phyloP scores from a whole-genome alignment of 2,888 invertebrate species.

The Pseudoips prasinana region DNA sequence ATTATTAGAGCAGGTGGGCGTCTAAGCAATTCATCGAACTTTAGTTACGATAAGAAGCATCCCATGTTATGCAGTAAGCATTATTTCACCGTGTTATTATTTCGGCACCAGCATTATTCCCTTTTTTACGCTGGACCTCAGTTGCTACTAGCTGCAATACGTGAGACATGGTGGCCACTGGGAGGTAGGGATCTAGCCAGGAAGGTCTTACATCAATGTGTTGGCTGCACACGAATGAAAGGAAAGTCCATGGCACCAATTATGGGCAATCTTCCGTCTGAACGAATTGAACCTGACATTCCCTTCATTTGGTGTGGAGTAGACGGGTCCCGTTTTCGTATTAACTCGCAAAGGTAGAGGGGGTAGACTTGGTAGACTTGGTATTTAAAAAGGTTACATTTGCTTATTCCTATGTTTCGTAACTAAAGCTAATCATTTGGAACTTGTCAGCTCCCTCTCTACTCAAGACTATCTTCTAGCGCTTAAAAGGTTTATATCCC shows the following conservation, averaged over 20 bases:
- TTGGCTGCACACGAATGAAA: slow-evolving; percentile 1
- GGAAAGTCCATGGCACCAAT: not conserved
- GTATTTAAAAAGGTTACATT: not conserved
- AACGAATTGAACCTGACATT: not conserved
- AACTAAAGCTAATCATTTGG: not conserved
- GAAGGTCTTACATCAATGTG: slow-evolving; percentile 1
- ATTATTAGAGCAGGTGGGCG: slow-evolving; percentile 4
- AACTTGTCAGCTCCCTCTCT: not conserved
- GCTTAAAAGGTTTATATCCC: slow-evolving; percentile 3
- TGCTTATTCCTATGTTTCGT: not conserved
- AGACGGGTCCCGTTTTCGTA: not conserved
- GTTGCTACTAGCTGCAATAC: slow-evolving; percentile 3
- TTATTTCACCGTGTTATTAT: slow-evolving; percentile 1
- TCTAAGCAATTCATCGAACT: slow-evolving; percentile 1
- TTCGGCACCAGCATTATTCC: slow-evolving; percentile 1
- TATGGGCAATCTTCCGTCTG: slow-evolving; percentile 2
- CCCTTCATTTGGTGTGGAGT: slow-evolving; percentile 1
- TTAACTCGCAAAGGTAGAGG: not conserved
- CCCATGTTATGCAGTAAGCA: slow-evolving; percentile 5
- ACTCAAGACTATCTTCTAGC: not conserved
- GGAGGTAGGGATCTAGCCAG: slow-evolving; percentile 3
- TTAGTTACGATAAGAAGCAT: slow-evolving; percentile 5
- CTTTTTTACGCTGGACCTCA: slow-evolving; percentile 3
- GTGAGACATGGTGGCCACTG: slow-evolving; percentile 4
- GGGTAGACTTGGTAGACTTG: not conserved